These are phyloP conservation scores for Diachasmimorpha longicaudata DNA, from an alignment of 1,140 invertebrate species.

Conservation along the genomic window DNA sequence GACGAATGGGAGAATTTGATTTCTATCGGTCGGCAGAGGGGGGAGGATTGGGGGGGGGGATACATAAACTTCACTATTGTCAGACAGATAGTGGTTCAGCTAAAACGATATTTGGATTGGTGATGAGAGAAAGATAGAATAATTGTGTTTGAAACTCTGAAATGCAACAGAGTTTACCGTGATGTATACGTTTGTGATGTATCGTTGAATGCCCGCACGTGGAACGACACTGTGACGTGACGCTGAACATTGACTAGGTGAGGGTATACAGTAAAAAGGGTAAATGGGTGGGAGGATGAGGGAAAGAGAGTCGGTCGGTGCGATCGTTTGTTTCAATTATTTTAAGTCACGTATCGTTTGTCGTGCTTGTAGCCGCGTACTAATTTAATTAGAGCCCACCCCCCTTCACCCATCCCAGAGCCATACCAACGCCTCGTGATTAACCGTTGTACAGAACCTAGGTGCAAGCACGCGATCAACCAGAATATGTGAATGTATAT, in stretches of 20 bases:
- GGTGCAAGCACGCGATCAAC: slow-evolving; percentile 18
- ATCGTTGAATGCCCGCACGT: slow-evolving; percentile 3
- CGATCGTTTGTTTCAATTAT: slow-evolving; percentile 49
- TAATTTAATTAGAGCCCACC: slow-evolving; percentile 44
- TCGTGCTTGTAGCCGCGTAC: slow-evolving; percentile 30
- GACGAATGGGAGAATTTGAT: not conserved
- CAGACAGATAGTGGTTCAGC: not conserved
- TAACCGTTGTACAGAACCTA: slow-evolving; percentile 28
- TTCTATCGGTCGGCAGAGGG: not conserved
- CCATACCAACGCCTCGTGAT: slow-evolving; percentile 30
- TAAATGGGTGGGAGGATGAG: not conserved
- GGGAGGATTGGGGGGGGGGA: no score
- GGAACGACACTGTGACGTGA: slow-evolving; percentile 1
- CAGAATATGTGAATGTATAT: not conserved
- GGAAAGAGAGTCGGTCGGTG: slow-evolving; percentile 16
- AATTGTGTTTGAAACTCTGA: not conserved
- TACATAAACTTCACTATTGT: not conserved
- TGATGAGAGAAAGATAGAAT: not conserved
- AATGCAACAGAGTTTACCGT: slow-evolving; percentile 1
- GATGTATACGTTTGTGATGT: not conserved
- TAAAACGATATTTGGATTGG: slow-evolving; percentile 3
- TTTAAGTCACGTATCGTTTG: slow-evolving; percentile 51
- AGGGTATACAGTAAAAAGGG: not conserved
- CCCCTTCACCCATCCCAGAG: not conserved
- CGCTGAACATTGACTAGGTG: not conserved